Conservation (phyloP, 2,113 vertebrate genomes). For the Rattus rattus region DNA sequence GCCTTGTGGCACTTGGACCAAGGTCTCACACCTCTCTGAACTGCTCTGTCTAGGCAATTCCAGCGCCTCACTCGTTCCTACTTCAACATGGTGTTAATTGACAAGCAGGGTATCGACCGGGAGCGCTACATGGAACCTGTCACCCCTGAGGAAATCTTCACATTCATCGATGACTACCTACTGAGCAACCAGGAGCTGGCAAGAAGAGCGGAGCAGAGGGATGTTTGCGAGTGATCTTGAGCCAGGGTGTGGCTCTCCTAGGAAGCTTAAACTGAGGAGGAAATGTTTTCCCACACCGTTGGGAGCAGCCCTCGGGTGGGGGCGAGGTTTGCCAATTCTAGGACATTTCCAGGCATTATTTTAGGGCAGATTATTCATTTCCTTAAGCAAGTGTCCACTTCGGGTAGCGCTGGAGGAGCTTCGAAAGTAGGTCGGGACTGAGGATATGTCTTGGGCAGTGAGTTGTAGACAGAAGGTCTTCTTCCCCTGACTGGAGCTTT, state of each 20-base stretch:
- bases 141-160: conserved; percentile 92
- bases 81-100: conserved; percentile 95
- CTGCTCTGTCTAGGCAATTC: conserved; percentile 87
- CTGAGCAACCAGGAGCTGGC: conserved; percentile 90
- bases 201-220: conserved; percentile 84
- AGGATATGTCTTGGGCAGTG: background rate
- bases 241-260: background rate
- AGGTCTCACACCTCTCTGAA: conserved; percentile 31
- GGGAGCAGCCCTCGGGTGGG: conserved; percentile 11
- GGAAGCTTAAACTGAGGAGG: background rate
- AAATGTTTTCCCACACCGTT: conserved; percentile 1
- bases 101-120: conserved; percentile 91
- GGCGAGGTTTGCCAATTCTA: background rate
- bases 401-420: conserved; percentile 26
- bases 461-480: background rate
- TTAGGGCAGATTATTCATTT: background rate
- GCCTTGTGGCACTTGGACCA: background rate
- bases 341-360: conserved; percentile 10
- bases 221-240: conserved; percentile 91
- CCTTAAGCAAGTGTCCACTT: conserved; percentile 27
- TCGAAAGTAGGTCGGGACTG: background rate
- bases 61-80: conserved; percentile 91
- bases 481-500: conserved; percentile 6
- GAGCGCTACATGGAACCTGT: conserved; percentile 93
- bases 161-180: conserved; percentile 93